These are phyloP conservation scores for Microcebus jonahi DNA, from an alignment of 2,113 vertebrate genomes.

Conservation along the genomic window DNA sequence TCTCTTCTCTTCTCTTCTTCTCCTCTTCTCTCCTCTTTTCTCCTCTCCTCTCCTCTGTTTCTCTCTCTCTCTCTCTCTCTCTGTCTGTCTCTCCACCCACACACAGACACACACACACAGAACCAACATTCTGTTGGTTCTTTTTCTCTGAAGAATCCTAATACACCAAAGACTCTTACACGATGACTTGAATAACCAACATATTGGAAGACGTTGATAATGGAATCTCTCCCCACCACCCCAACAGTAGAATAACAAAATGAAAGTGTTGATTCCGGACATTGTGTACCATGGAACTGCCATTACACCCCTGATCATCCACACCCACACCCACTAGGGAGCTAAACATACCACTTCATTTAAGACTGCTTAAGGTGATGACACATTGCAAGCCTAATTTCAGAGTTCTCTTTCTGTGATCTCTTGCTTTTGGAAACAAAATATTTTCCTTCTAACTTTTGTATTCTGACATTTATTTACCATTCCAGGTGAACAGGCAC, in stretches of 20 bases:
- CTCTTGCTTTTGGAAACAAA: background rate
- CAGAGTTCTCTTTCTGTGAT: background rate
- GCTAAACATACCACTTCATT: background rate
- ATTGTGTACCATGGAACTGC: accelerated
- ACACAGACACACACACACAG: too few species aligned
- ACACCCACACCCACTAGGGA: too few species aligned
- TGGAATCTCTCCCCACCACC: background rate
- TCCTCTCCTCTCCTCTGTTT: too few species aligned
- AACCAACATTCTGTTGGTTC: background rate
- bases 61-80: too few species aligned
- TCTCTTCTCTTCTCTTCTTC: too few species aligned
- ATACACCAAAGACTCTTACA: background rate
- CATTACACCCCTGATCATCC: background rate
- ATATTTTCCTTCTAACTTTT: background rate
- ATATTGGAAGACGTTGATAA: background rate
- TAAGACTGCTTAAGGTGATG: background rate
- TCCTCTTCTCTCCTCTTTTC: too few species aligned
- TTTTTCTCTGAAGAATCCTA: too few species aligned
- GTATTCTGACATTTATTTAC: background rate
- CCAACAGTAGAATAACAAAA: background rate
- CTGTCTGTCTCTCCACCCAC: too few species aligned
- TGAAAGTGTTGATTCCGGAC: background rate
- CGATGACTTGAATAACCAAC: background rate
- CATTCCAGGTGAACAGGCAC: background rate
- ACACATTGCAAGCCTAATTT: background rate